These are phyloP conservation scores for Sardinella longiceps DNA, from an alignment of 2,797 vertebrate species.

Conservation along the genomic window DNA sequence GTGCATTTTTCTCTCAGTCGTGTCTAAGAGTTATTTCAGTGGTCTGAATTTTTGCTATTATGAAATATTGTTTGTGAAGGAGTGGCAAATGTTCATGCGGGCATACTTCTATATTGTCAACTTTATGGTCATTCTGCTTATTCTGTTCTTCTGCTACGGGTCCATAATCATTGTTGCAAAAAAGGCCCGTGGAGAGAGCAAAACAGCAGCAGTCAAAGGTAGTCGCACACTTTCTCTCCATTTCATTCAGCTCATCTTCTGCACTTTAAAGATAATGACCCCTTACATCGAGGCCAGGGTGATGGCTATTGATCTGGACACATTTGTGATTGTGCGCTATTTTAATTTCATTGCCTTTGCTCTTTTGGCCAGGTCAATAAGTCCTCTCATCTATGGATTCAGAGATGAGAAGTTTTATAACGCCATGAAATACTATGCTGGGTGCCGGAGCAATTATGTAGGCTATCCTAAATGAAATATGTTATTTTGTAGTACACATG, in stretches of 20 bases:
- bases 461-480: too few relatives aligned
- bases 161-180: neutral
- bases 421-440: conserved; percentile 33
- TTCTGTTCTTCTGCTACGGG: neutral
- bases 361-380: conserved; percentile 45
- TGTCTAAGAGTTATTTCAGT: neutral
- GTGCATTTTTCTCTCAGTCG: conserved; percentile 42
- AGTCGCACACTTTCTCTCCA: neutral
- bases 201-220: neutral
- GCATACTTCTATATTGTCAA: neutral
- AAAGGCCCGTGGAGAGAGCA: neutral
- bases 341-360: conserved; percentile 51
- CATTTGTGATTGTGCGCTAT: conserved; percentile 48
- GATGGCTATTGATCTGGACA: conserved; percentile 29
- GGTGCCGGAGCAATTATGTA: conserved; percentile 36
- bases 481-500: too few relatives aligned
- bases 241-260: neutral
- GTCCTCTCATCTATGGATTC: conserved; percentile 55
- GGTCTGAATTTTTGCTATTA: conserved; percentile 11
- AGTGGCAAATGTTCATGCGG: neutral
- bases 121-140: neutral
- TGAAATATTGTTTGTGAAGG: neutral
- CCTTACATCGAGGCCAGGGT: neutral
- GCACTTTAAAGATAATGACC: neutral
- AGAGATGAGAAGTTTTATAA: conserved; percentile 51